Evolutionary conservation across 2,113 vertebrate species (phyloP).

Genomic region (Percopsis transmontana): DNA sequence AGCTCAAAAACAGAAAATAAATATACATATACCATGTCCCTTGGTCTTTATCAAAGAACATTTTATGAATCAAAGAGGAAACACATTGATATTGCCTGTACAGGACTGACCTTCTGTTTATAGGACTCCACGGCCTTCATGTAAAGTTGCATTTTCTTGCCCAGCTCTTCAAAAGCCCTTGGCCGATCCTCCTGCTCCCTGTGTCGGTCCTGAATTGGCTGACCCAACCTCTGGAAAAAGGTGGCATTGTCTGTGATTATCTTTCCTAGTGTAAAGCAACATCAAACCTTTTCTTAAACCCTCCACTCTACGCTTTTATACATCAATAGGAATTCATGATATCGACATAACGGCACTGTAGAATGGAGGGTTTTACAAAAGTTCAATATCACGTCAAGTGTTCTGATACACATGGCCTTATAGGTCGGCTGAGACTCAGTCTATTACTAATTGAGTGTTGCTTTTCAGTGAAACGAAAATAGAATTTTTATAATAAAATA

Average conservation of each 20-base stretch:
- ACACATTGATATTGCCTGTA: not conserved
- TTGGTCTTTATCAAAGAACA: not conserved
- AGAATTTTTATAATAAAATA: not conserved
- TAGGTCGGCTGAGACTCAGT: not conserved
- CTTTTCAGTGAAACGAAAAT: not conserved
- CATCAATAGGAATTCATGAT: too few species aligned
- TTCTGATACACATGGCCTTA: not conserved
- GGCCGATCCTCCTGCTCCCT: constrained; percentile 91
- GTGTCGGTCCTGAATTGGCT: constrained; percentile 88
- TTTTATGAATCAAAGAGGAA: not conserved
- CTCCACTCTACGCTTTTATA: too few species aligned
- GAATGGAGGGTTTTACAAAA: too few species aligned
- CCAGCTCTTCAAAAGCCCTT: constrained; percentile 90
- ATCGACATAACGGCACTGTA: too few species aligned
- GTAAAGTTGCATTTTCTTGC: constrained; percentile 90
- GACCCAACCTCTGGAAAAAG: constrained; percentile 84
- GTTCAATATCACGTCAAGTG: too few species aligned
- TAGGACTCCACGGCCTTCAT: constrained; percentile 91
- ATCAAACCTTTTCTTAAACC: too few species aligned
- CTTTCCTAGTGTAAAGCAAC: not conserved
- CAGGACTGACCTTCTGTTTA: constrained; percentile 85
- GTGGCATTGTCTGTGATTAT: constrained; percentile 3
- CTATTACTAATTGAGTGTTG: not conserved
- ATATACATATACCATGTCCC: not conserved
- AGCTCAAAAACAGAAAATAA: not conserved